phyloP scores from a whole-genome alignment of 2,113 vertebrate species.

The Pluvialis apricaria region DNA sequence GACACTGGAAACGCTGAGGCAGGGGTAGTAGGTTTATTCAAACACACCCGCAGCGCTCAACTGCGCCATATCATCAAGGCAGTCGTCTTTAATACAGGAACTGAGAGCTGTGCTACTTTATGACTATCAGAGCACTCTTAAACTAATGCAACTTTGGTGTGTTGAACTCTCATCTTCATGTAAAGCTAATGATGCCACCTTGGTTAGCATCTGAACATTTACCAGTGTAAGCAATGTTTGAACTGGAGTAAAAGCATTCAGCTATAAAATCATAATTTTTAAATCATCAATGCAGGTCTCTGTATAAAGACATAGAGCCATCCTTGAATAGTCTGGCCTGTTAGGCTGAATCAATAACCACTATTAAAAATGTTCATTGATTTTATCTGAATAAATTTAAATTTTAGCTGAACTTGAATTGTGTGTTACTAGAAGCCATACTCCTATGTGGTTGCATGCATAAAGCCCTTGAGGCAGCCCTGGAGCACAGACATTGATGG shows the following conservation, averaged over 20 bases:
- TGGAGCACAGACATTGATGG: neutral
- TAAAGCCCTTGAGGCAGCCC: neutral
- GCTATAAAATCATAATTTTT: neutral
- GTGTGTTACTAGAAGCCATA: neutral
- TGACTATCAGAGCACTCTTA: neutral
- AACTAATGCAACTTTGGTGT: neutral
- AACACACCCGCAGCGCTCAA: neutral
- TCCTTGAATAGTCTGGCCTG: neutral
- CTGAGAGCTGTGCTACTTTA: neutral
- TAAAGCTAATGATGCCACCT: neutral
- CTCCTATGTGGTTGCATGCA: neutral
- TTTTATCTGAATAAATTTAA: neutral
- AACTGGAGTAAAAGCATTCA: neutral
- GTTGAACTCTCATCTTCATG: neutral
- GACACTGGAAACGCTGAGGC: neutral
- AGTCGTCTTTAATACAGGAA: neutral
- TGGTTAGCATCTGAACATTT: neutral
- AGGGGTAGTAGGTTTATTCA: neutral
- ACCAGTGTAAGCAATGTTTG: neutral
- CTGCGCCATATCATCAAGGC: neutral
- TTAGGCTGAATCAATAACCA: neutral
- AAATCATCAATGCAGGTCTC: neutral
- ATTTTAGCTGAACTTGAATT: neutral
- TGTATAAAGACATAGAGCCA: neutral
- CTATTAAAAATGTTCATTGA: neutral